Evolutionary conservation across 2,113 vertebrate genomes (phyloP).

Genomic region (Callipepla squamata): DNA sequence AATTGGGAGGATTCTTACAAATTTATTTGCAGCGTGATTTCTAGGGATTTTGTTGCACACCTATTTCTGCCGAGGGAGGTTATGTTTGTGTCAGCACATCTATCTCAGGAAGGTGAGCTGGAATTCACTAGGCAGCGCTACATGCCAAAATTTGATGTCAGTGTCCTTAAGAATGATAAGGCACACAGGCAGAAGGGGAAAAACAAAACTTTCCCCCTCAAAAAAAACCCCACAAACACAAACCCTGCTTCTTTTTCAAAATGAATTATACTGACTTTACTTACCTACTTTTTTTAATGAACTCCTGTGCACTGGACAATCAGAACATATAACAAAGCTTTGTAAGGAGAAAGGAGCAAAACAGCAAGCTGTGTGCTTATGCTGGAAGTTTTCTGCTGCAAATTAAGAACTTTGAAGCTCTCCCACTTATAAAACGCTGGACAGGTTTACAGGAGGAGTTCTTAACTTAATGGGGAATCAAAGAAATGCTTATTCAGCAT

Average conservation of each 20-base stretch:
- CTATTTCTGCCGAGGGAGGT: not conserved
- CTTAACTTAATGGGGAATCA: not conserved
- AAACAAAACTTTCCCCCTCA: not conserved
- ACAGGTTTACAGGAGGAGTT: not conserved
- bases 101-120: not conserved
- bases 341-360: not conserved
- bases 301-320: not conserved
- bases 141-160: not conserved
- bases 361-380: not conserved
- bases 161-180: not conserved
- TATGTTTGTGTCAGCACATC: not conserved
- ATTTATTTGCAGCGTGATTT: constrained; percentile 24
- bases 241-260: not conserved
- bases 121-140: not conserved
- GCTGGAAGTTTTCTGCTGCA: not conserved
- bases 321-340: not conserved
- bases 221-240: no score
- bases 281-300: not conserved
- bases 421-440: not conserved
- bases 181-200: not conserved
- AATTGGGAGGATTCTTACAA: not conserved
- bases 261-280: not conserved
- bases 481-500: not conserved
- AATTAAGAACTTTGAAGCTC: not conserved
- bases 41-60: constrained; percentile 1